Evolutionary conservation across 2,113 vertebrate species (phyloP).

Genomic region (Sorex fumeus): DNA sequence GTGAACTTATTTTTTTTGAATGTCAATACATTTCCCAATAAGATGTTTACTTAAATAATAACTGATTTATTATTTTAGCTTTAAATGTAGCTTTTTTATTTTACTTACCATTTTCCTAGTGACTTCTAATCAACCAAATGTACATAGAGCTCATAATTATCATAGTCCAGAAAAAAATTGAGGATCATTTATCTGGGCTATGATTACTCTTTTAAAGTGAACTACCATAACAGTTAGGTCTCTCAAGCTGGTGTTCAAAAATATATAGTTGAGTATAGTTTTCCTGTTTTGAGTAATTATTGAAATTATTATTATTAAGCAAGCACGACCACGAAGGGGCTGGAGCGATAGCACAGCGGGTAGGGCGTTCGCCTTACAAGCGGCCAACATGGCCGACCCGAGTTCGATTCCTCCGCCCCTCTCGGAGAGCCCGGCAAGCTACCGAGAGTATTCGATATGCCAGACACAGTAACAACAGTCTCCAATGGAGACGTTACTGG

Average conservation of each 20-base stretch:
- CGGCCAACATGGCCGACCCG: no score
- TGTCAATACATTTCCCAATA: neutral
- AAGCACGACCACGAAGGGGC: no score
- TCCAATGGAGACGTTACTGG: no score
- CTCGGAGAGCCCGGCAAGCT: no score
- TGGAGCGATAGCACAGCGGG: no score
- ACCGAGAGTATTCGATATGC: no score
- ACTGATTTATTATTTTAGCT: slow-evolving; percentile 49
- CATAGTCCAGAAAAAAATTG: neutral
- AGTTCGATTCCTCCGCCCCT: no score
- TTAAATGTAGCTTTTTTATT: slow-evolving; percentile 32
- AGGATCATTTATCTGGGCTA: neutral
- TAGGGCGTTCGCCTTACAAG: no score
- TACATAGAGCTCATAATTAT: neutral
- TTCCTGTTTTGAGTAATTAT: slow-evolving; percentile 5
- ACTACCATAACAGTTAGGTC: neutral
- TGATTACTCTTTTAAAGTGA: slow-evolving; percentile 19
- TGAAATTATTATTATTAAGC: neutral
- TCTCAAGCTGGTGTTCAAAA: slow-evolving; percentile 1
- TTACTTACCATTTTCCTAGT: neutral
- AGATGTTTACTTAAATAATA: slow-evolving; percentile 14
- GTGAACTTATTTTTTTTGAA: neutral
- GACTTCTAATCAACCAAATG: neutral
- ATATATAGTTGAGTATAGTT: neutral
- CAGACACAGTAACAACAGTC: no score